Evolutionary conservation across 64 coral and sea anemone species (phyloP), one percentile per base, ranked within the genome.

Genomic region (Trachythela sp.): DNA sequence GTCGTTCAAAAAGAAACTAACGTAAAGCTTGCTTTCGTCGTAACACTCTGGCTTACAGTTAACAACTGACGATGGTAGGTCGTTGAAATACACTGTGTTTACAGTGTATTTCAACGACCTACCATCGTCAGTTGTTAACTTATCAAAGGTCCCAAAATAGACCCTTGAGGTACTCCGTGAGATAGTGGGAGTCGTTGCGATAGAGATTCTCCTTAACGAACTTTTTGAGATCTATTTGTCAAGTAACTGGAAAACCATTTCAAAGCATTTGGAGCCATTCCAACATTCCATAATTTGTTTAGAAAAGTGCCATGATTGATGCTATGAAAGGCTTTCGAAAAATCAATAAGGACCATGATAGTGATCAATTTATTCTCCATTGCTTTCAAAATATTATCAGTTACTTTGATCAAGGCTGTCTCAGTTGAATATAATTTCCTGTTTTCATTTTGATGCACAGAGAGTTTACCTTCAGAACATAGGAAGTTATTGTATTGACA

Each of bases 131-230:
- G n/a, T n/a, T n/a, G n/a, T n/a, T n/a, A n/a, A 26, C 17, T 1
- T 0, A 72, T 14, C 68, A 72, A 24, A 15, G 49, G 49, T 10
- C 49, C 49, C 1, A 72, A 72, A 72, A 72, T 72, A 72, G 68
- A 72, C 17, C 68, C 68, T 26, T 72, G 68, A 72, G 68, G 68
- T 72, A 72, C 68, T 26, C 64, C 68, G 26, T 72, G 68, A 72
- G 68, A 24, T 72, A 72, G 15, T 26, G 1, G 17, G 68, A 72
- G 68, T 14, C 15, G 9, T 24, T 72, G 15, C 9, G 68, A 72
- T 7, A 72, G 9, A 24, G 68, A 72, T 72, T 14, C 29, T 72
- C 68, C 68, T 24, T 24, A 24, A 24, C 68, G 68, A 72, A 26
- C 29, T 24, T 26, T 24, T 26, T 72, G 68, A 14, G 17, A 26